Percentiles rank a stretch among this genome's conserved stretches.
Evolutionary conservation across 2,113 vertebrate species (phyloP).

Genomic region (Phrynosoma blainvillii): DNA sequence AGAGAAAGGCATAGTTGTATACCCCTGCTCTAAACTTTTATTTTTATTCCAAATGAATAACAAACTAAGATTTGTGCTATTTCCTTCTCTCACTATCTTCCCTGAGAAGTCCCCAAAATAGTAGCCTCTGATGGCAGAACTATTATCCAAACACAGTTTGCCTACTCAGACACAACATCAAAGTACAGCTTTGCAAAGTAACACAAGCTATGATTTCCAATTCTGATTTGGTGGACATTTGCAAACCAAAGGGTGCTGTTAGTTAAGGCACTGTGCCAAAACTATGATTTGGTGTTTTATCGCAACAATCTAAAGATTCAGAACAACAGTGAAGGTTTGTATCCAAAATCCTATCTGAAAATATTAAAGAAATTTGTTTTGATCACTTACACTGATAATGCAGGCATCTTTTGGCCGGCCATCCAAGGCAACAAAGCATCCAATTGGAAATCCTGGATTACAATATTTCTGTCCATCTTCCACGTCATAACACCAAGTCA

Average conservation of each 20-base stretch:
- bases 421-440: conserved; percentile 84
- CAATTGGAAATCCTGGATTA: conserved; percentile 90
- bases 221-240: neutral
- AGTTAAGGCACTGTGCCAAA: neutral
- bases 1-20: too few relatives aligned
- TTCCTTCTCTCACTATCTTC: too few relatives aligned
- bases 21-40: too few relatives aligned
- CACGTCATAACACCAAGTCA: conserved; percentile 91
- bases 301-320: neutral
- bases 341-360: neutral
- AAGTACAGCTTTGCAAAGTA: neutral
- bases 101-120: neutral
- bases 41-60: too few relatives aligned
- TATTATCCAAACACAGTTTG: neutral
- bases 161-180: neutral
- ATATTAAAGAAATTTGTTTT: conserved; percentile 14
- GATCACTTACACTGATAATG: conserved; percentile 85
- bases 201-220: neutral
- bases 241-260: neutral
- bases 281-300: neutral
- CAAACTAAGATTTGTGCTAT: neutral
- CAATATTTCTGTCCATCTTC: conserved; percentile 87
- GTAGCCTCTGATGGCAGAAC: neutral
- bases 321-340: too few relatives aligned
- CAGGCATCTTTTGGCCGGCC: conserved; percentile 86